Percentiles rank a stretch among this genome's conserved stretches.
Evolutionary conservation across 2,113 vertebrate genomes (phyloP).

Genomic region (Ameiurus melas): DNA sequence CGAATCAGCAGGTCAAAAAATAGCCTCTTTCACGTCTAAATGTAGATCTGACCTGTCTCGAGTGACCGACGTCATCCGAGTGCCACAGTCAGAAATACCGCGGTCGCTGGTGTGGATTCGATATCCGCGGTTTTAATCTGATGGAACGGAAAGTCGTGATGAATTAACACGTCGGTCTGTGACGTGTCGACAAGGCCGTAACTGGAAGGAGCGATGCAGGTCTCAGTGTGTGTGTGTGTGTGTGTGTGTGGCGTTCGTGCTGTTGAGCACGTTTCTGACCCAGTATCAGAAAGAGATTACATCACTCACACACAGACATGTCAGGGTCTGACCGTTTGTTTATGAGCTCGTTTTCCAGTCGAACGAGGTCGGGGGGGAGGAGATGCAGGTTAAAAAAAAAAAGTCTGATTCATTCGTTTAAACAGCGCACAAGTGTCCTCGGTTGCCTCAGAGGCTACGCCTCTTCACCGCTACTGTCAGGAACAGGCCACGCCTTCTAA

Average conservation of each 20-base stretch:
- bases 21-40: constrained; percentile 35
- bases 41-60: constrained; percentile 29
- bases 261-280: neutral
- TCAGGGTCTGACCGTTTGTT: neutral
- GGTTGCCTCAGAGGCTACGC: neutral
- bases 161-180: neutral
- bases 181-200: neutral
- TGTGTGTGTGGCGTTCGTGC: neutral
- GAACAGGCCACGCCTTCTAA: neutral
- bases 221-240: neutral
- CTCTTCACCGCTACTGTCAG: neutral
- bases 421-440: neutral
- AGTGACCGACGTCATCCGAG: constrained; percentile 4
- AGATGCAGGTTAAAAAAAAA: no score
- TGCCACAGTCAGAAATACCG: neutral
- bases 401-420: neutral
- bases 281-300: neutral
- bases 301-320: neutral
- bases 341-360: neutral
- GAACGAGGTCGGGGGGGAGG: neutral
- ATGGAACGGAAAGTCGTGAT: neutral
- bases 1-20: constrained; percentile 23
- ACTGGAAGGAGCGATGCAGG: neutral
- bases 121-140: neutral
- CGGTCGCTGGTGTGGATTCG: neutral